Percentiles rank a stretch among this genome's conserved stretches.
Conservation (phyloP, 2,113 vertebrate genomes). For the Indri indri region DNA sequence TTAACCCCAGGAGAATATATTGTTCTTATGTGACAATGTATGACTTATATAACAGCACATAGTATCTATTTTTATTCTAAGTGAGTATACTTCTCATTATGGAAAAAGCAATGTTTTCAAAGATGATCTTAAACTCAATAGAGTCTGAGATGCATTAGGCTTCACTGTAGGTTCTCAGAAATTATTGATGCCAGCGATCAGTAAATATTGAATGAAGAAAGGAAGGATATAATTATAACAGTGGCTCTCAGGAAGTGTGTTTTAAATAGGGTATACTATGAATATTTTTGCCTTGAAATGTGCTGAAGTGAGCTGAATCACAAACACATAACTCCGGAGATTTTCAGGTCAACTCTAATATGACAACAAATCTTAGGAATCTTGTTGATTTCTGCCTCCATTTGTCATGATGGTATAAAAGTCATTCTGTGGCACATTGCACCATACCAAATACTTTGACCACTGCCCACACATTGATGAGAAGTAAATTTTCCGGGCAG, state of each 20-base stretch:
- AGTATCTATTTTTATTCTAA: conserved; percentile 35
- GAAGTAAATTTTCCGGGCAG: background rate
- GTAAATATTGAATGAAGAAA: background rate
- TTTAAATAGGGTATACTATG: background rate
- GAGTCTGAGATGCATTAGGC: background rate
- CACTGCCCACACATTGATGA: background rate
- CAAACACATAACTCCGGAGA: background rate
- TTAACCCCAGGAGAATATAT: background rate
- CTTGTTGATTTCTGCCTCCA: background rate
- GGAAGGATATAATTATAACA: background rate
- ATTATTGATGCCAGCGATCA: background rate
- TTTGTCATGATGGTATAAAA: background rate
- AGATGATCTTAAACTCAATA: background rate
- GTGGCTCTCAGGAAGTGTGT: background rate
- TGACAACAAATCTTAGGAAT: background rate
- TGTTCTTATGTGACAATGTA: background rate
- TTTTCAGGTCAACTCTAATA: background rate
- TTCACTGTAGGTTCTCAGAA: background rate
- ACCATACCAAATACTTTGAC: background rate
- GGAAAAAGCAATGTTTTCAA: conserved; percentile 25
- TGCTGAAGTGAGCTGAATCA: background rate
- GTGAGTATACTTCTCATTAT: background rate
- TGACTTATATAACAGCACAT: background rate
- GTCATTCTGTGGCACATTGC: background rate
- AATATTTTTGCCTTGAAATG: conserved; percentile 29